Percentiles rank a stretch among this genome's conserved stretches.
These are phyloP conservation scores for Galbula dea DNA, from an alignment of 2,113 vertebrate species.

Conservation along the genomic window DNA sequence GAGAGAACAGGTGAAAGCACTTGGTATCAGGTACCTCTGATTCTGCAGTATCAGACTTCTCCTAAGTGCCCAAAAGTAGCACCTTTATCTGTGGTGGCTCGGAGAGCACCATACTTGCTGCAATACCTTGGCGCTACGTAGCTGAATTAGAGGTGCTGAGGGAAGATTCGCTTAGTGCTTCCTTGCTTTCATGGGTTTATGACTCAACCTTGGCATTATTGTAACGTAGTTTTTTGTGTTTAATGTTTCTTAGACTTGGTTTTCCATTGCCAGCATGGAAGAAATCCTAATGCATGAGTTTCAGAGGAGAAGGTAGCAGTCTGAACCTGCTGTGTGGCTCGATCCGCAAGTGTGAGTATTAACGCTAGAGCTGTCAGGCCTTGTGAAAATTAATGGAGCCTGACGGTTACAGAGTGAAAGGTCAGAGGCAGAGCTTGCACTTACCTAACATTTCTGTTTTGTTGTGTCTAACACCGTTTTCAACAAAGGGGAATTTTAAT, in stretches of 20 bases:
- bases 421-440: conserved; percentile 75
- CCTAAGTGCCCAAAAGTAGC: neutral
- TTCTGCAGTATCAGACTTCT: neutral
- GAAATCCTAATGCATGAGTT: conserved; percentile 81
- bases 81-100: neutral
- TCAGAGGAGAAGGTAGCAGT: conserved; percentile 81
- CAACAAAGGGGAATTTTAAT: conserved; percentile 67
- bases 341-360: conserved; percentile 83
- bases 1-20: neutral
- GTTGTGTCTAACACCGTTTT: conserved; percentile 72
- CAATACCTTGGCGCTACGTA: fast-evolving
- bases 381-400: conserved; percentile 80
- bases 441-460: conserved; percentile 71
- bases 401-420: conserved; percentile 77
- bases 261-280: conserved; percentile 82
- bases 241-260: conserved; percentile 83
- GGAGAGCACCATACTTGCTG: neutral
- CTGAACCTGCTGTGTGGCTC: conserved; percentile 79
- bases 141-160: neutral
- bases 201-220: conserved; percentile 61
- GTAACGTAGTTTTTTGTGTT: conserved; percentile 83
- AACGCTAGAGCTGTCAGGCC: conserved; percentile 77
- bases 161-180: neutral
- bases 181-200: conserved; percentile 70
- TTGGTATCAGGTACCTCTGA: fast-evolving